Base-by-base conservation (phyloP, 2,888 invertebrate genomes). In the Nineta flava region DNA sequence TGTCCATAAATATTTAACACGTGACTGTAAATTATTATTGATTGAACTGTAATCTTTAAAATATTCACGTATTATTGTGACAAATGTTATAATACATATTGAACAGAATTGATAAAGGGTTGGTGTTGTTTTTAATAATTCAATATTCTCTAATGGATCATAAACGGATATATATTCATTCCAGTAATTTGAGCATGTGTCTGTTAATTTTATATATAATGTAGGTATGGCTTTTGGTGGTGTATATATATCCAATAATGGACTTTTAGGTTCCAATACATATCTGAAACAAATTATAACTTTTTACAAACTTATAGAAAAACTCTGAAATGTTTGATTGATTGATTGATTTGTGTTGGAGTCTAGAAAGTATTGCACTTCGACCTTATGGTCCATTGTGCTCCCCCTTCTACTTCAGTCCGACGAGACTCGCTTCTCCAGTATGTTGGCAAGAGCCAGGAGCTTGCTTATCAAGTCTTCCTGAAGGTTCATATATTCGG, bases 131-230 rank as follows among this genome's bases (percentile, higher is more conserved):
- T 81, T 81, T 13, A 77, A 60, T 0, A 79, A 71, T 52, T 78
- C 71, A 0, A 84, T 81, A 50, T 81, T 77, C 61, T 87, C 85
- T 5, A 81, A 67, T 0, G 87, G 86, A 61, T 87, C 87, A 55
- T 84, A 83, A 58, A 81, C 79, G 19, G 79, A 81, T 6, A 85
- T 75, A 56, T 87, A 85, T 58, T 85, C 84, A 59, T 87, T 87
- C 87, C 87, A 87, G 16, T 76, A 71, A 56, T 85, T 85, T 15
- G 81, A 76, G 32, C 83, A 65, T 52, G 77, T 77, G 56, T 83
- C 80, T 40, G 76, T 73, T 12, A 87, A 56, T 55, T 81, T 81
- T 38, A 77, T 76, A 62, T 77, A 77, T 9, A 87, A 67, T 50
- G 77, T 73, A 17, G 79, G 79, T 47, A 83, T 74, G 15, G 79